Base-by-base conservation (phyloP, 2,888 invertebrate species). In the Drosophila austrosaltans region DNA sequence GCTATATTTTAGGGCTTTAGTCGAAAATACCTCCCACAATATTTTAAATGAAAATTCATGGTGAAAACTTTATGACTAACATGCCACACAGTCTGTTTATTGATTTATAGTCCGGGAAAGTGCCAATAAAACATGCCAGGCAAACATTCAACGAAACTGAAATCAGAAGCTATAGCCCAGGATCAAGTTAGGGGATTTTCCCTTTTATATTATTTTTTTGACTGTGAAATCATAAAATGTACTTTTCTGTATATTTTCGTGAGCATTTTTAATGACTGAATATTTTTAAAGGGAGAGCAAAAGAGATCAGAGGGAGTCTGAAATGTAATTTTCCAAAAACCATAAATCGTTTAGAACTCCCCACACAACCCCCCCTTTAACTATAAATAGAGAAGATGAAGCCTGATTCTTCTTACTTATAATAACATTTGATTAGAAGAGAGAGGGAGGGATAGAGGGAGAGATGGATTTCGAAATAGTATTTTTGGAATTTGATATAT, bases 61-160 rank as follows among this genome's bases (percentile, higher is more conserved):
- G 53, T 86, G 82, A 87, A 79, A 80, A 77, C 62, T 82, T 89
- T 89, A 86, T 84, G 78, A 84, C 73, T 72, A 60, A 66, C 72
- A 69, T 67, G 68, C 72, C 78, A 70, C 72, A 78, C 68, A 76
- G 78, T 82, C 77, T 87, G 89, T 89, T 90, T 87, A 89, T 89
- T 89, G 89, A 89, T 90, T 89, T 89, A 90, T 86, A 79, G 82
- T 76, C 75, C 62, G 66, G 64, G 72, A 84, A 88, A 90, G 90
- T 88, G 83, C 78, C 88, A 89, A 90, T 89, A 89, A 89, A 80
- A 78, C 62, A 66, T 57, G 69, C 69, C 63, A 60, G 16, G 16
- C 68, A 72, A 53, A 60, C 62, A n/a, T 25, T 16, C 10, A 20
- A 36, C 36, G 36, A 8, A 36, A 36, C 36, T 36, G 36, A 36